Conservation (phyloP, 2,797 vertebrate species). For the Brachymystax lenok region DNA sequence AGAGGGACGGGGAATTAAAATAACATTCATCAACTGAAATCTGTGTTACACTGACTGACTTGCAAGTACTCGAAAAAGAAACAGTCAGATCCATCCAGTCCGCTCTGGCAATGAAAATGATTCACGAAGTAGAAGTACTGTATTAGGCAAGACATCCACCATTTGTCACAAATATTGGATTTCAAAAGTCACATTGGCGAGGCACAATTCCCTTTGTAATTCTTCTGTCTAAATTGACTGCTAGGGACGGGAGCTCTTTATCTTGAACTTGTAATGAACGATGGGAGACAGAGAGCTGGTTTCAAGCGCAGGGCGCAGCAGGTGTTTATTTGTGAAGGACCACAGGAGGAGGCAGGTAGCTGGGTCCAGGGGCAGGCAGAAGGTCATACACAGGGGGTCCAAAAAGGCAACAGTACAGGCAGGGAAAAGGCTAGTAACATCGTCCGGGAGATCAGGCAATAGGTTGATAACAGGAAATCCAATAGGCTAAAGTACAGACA, state of each 20-base stretch:
- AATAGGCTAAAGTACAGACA: too few relatives aligned
- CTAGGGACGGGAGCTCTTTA: constrained; percentile 73
- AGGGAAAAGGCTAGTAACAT: too few relatives aligned
- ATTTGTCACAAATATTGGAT: constrained; percentile 74
- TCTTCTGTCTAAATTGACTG: constrained; percentile 79
- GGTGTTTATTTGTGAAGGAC: too few relatives aligned
- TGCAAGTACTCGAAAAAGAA: constrained; percentile 29
- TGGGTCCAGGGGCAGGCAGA: too few relatives aligned
- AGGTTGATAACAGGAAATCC: too few relatives aligned
- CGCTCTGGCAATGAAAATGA: constrained; percentile 46
- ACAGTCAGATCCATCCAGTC: constrained; percentile 26
- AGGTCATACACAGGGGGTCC: too few relatives aligned
- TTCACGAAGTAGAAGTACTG: constrained; percentile 46
- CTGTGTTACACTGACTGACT: constrained; percentile 1
- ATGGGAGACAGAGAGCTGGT: too few relatives aligned
- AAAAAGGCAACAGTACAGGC: too few relatives aligned
- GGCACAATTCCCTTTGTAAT: constrained; percentile 74
- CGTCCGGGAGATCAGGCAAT: too few relatives aligned
- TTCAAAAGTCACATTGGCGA: constrained; percentile 68
- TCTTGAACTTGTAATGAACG: constrained; percentile 42
- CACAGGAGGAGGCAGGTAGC: too few relatives aligned
- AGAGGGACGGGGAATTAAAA: constrained; percentile 21
- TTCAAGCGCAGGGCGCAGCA: too few relatives aligned
- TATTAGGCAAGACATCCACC: constrained; percentile 66
- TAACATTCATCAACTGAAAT: constrained; percentile 4